A percentile compares a stretch with the other conserved stretches of the same genome.
Evolutionary conservation across 2,113 vertebrate species (phyloP).

Genomic region (Gallinago undulata): DNA sequence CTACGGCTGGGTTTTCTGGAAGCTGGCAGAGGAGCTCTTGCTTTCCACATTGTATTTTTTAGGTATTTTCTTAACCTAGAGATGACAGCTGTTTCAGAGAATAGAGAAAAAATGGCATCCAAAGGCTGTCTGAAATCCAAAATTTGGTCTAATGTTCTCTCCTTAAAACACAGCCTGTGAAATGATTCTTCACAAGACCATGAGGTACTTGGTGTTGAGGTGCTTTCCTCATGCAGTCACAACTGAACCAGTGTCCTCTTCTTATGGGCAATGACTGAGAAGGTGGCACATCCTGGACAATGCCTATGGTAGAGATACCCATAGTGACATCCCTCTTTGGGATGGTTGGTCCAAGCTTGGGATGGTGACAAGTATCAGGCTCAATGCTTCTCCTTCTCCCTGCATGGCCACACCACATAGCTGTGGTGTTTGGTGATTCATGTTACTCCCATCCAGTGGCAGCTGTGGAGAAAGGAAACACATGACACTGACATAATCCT

Average conservation of each 20-base stretch:
- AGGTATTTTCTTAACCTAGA: neutral
- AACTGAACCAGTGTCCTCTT: slow-evolving; percentile 41
- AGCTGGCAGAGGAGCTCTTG: neutral
- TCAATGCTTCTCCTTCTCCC: slow-evolving; percentile 55
- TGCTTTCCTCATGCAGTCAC: neutral
- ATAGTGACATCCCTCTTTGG: slow-evolving; percentile 39
- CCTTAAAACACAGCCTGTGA: neutral
- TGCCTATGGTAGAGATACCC: neutral
- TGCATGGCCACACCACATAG: slow-evolving; percentile 48
- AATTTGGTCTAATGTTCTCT: neutral
- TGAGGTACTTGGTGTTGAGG: neutral
- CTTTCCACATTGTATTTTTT: neutral
- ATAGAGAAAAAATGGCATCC: neutral
- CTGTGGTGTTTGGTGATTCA: slow-evolving; percentile 33
- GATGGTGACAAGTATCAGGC: neutral
- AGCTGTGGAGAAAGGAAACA: slow-evolving; percentile 73
- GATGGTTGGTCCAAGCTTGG: slow-evolving; percentile 22
- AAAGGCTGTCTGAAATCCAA: neutral
- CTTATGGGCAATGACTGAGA: neutral
- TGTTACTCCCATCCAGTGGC: slow-evolving; percentile 63
- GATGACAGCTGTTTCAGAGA: neutral
- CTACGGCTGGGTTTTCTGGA: neutral
- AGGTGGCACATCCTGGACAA: neutral
- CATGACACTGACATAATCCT: slow-evolving; percentile 60
- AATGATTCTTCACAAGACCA: neutral